Base-by-base conservation (phyloP, 2,797 vertebrate species). In the Xenentodon cancila region DNA sequence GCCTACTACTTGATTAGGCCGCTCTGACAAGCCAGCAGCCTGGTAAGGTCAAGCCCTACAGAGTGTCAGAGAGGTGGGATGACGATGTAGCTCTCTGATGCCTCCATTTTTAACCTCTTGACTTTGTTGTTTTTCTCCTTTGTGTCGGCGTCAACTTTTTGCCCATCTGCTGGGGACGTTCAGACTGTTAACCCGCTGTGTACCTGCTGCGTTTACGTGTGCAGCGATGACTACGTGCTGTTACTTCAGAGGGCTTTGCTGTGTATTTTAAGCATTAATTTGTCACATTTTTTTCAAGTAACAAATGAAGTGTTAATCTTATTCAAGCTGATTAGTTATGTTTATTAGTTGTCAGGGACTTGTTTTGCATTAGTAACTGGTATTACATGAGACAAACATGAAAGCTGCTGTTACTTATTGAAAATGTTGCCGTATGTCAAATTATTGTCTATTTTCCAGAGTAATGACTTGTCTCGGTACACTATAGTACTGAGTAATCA, bases 21-120 rank as follows among this genome's bases (percentile, higher is more conserved):
- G 68, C 85, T 88, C 76, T 92, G 90, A 92, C 88, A 92, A 81
- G 71, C 80, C 79, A 68, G 88, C 89, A 88, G 89, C 81, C 86
- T 88, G 91, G 88, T 92, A 90, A 93, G 92, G 92, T 93, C 91
- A 91, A 89, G 91, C 84, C 88, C 92, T 91, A 91, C 88, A 91
- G 85, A 90, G 90, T 91, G 92, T 92, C 93, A 93, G 74, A 64
- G 86, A 90, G 86, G 86, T 88, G 82, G 81, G 88, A 92, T 87
- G 86, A 88, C 88, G 87, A 93, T 91, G 88, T 89, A 87, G 90
- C 87, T 90, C 86, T 82, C 76, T 69, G 70, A 80, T 72, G 88
- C 84, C 78, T 84, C 77, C 37, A 62, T 83, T 91, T 89, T 89
- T 90, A 85, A 85, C 91, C 90, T 84, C 81, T 83, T 82, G 90